These are phyloP conservation scores for Heterotis niloticus DNA, from an alignment of 2,113 vertebrate species.

Conservation along the genomic window DNA sequence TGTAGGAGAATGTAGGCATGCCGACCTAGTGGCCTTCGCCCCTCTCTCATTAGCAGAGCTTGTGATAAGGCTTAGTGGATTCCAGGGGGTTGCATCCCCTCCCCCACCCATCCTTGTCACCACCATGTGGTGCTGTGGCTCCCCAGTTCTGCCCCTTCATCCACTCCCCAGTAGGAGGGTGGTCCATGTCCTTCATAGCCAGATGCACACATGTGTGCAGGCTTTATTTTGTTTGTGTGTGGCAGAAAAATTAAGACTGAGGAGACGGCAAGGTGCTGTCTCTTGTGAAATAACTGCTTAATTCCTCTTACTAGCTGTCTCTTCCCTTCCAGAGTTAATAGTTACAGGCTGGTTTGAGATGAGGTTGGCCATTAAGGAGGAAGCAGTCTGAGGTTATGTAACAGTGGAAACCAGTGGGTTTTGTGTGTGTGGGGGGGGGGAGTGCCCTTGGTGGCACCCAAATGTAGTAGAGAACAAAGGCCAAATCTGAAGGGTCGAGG, in stretches of 20 bases:
- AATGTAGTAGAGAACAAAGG: no score
- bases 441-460: no score
- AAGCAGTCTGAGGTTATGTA: not conserved
- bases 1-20: conserved; percentile 65
- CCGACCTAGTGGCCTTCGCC: conserved; percentile 59
- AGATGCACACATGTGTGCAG: not conserved
- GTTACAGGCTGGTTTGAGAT: not conserved
- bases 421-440: not conserved
- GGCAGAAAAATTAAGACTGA: not conserved
- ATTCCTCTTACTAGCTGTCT: not conserved
- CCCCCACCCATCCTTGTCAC: not conserved
- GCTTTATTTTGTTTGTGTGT: not conserved
- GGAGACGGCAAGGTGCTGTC: not conserved
- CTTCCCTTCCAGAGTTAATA: not conserved
- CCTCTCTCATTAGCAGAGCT: conserved; percentile 16
- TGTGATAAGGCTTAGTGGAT: conserved; percentile 17
- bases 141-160: no score
- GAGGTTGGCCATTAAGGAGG: not conserved
- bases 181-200: not conserved
- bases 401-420: not conserved
- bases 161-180: no score
- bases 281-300: no score
- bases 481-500: no score
- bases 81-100: not conserved
- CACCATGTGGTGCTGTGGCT: no score